Percentiles rank a stretch among this genome's conserved stretches.
These are phyloP conservation scores for Rafetus swinhoei DNA, from an alignment of 2,113 vertebrate species.

Conservation along the genomic window DNA sequence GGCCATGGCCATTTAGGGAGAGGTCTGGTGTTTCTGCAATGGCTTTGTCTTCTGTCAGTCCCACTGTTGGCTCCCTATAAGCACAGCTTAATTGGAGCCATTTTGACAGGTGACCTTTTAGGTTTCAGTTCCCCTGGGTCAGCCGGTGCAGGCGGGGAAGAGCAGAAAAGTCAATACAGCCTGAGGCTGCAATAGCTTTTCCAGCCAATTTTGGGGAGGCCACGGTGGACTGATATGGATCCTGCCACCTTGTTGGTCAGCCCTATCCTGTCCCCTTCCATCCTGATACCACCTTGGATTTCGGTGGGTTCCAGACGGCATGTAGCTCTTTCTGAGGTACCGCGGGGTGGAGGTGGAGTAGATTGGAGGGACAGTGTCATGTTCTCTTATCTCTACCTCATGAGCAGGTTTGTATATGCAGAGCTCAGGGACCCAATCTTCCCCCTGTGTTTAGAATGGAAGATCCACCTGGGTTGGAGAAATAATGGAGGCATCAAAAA, in stretches of 20 bases:
- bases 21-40: neutral
- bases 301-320: fast-evolving
- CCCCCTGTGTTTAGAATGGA: neutral
- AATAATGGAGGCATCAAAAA: neutral
- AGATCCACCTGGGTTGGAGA: neutral
- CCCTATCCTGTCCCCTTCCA: neutral
- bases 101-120: neutral
- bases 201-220: neutral
- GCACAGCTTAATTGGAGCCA: neutral
- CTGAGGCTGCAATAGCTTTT: neutral
- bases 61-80: neutral
- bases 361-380: neutral
- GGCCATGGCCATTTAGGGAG: neutral
- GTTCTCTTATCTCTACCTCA: neutral
- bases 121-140: neutral
- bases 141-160: neutral
- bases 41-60: neutral
- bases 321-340: neutral
- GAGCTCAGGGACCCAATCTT: neutral
- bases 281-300: neutral
- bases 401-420: neutral
- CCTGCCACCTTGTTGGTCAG: neutral
- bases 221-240: neutral
- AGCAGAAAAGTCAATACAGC: neutral
- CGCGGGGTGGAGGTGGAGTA: neutral